Conservation (phyloP, 2,113 vertebrate species). For the Paradisaea rubra region DNA sequence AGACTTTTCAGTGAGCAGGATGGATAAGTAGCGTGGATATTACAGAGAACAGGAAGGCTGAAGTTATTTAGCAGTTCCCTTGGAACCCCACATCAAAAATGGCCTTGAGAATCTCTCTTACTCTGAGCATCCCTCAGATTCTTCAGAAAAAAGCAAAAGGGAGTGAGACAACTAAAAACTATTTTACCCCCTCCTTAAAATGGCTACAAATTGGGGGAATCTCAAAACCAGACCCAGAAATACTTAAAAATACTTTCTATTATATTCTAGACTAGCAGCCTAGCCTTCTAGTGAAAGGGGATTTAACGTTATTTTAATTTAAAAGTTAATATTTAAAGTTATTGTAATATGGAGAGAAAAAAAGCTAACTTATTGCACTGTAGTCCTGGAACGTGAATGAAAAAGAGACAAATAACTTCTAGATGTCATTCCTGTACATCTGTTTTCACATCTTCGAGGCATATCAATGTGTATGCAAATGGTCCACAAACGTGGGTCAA, state of each 20-base stretch:
- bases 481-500: background rate
- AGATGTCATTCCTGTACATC: background rate
- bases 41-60: background rate
- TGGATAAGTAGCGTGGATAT: background rate
- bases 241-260: background rate
- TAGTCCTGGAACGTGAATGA: background rate
- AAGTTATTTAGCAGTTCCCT: background rate
- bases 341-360: background rate
- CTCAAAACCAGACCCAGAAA: background rate
- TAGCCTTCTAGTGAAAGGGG: background rate
- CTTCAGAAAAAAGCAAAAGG: background rate
- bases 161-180: background rate
- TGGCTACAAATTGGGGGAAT: background rate
- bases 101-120: background rate
- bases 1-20: background rate
- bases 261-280: background rate
- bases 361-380: background rate
- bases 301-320: background rate
- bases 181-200: background rate
- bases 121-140: background rate
- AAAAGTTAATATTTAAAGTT: background rate
- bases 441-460: background rate
- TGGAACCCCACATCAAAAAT: background rate
- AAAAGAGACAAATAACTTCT: background rate
- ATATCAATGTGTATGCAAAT: background rate